Evolutionary conservation across 92 coral and sea anemone species (phyloP), one percentile per base, ranked within the genome.

Genomic region (Plumapathes pennacea): DNA sequence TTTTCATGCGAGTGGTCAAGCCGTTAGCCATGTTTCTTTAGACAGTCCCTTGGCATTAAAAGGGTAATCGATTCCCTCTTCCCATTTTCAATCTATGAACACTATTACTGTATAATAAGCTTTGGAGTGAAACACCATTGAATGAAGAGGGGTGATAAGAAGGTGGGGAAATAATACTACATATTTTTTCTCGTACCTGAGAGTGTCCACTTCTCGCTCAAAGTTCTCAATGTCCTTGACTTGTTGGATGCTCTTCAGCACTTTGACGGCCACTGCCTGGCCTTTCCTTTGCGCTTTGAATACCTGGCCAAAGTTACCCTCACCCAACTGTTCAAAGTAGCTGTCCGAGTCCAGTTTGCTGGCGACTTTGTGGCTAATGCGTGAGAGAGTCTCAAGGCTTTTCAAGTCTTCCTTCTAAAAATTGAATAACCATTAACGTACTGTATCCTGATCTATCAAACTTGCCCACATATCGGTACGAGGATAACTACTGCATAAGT

Each of bases 221-320:
- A 77, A 77, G 45, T 32, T 58, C 57, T 52, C 30, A 8, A 77
- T 46, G 54, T 61, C 60, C 25, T 53, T 61, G 34, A 12, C 42
- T 12, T 44, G 37, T 5, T 69, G 46, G 2, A 77, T 44, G 37
- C 70, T 54, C 47, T 71, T 77, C 24, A 77, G 44, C 21, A 70
- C 70, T 54, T 77, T 77, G 0, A 77, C 84, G 18, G 84, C 84
- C 57, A 77, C 84, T 2, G 64, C 71, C 38, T 56, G 71, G 0
- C 84, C 84, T n/a, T 52, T 58, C 10, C 64, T 72, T 41, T 69
- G 69, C 2, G 84, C 72, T 17, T 31, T 46, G 36, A 41, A 77
- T 34, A 77, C 84, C 71, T 69, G 66, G 4, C 84, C 84, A 42
- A 69, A 77, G 34, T 64, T 40, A 3, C 84, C 84, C 31, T 70